Base-by-base conservation (phyloP, 1,140 invertebrate genomes). In the Helicoverpa zea region DNA sequence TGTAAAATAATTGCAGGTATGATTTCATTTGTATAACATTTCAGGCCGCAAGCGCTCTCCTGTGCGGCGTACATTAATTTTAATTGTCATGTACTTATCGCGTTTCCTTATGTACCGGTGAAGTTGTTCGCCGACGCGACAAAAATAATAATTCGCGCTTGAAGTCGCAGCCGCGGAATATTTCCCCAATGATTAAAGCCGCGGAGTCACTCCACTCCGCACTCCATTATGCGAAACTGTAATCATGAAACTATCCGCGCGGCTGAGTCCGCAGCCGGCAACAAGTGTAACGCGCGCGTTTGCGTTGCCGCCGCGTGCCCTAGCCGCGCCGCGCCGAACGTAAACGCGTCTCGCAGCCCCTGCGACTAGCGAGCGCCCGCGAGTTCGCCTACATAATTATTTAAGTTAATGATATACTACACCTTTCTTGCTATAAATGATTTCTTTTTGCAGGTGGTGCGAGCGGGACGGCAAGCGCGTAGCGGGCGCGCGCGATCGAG, bases 371-470 rank as follows among this genome's bases (percentile, higher is more conserved):
- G 10, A n/a, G 51, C 29, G 73, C 56, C 63, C 79, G 70, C 85
- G 79, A 82, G 76, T 85, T 85, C 89, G 84, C 83, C 87, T 86
- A 90, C 88, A 89, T 94, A 93, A 94, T 93, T 93, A 92, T 92
- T 93, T 91, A 90, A 94, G 91, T 91, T 93, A 93, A 94, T 94
- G 89, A 94, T 94, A 92, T 90, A 90, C 87, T 91, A 94, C 91
- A 93, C 89, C 88, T 92, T 90, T 88, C 86, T 83, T 83, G 84
- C 64, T 82, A 86, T 90, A 90, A 93, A 91, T 92, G 88, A 90
- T 90, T 93, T 90, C 84, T 91, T 91, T 91, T 87, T 85, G 76
- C 85, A 68, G 35, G 70, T 72, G 30, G 85, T 73, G 83, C n/a
- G 86, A 89, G 70, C 11, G 84, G 68, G 86, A 87, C 14, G 80